These are phyloP conservation scores for Lepidostoma basale DNA, from an alignment of 1,140 invertebrate genomes.

Conservation along the genomic window DNA sequence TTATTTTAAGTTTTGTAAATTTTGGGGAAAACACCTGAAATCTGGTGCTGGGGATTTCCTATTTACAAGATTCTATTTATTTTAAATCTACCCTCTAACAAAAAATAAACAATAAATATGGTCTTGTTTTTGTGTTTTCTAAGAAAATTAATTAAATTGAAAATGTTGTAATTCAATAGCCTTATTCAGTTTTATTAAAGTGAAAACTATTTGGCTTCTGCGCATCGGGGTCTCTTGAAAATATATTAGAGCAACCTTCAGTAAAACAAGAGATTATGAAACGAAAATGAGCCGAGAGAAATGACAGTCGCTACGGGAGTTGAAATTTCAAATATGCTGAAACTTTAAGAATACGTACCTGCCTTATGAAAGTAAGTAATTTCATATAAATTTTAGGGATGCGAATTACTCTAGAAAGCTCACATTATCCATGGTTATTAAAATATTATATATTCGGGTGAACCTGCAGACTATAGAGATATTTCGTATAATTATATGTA, in stretches of 20 bases:
- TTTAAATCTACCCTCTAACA: no score
- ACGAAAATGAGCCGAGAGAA: background rate
- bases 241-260: background rate
- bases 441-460: background rate
- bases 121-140: no score
- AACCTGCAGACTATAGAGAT: no score
- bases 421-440: background rate
- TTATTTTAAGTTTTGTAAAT: no score
- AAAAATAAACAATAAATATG: no score
- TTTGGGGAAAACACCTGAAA: no score
- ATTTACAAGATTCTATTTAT: no score
- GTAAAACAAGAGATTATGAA: slow-evolving; percentile 4
- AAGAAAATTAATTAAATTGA: no score
- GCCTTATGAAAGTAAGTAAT: background rate
- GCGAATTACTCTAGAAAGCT: background rate
- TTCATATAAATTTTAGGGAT: background rate
- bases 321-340: background rate
- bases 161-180: no score
- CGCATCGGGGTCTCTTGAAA: background rate
- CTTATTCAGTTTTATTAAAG: no score
- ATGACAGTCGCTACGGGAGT: slow-evolving; percentile 1
- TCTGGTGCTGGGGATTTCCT: no score
- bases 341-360: background rate
- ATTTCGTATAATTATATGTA: no score
- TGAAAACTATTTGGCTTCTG: background rate